Evolutionary conservation across 2,888 invertebrate species (phyloP).

Genomic region (Autographa pulchrina): DNA sequence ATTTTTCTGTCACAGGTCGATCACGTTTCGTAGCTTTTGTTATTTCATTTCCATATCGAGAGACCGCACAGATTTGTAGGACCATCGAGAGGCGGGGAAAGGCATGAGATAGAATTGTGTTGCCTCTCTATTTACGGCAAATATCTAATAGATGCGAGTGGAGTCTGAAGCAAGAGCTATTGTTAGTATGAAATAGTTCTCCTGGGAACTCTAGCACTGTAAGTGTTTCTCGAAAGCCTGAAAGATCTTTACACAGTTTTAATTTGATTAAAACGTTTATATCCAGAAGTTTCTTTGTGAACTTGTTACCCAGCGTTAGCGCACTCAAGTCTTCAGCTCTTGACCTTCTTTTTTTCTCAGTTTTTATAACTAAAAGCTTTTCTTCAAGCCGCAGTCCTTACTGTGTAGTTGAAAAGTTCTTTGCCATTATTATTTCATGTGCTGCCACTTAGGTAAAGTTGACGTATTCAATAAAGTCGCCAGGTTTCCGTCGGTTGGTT

Average conservation of each 20-base stretch:
- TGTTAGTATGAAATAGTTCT: slow-evolving; percentile 19
- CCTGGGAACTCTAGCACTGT: slow-evolving; percentile 14
- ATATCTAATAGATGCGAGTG: slow-evolving; percentile 19
- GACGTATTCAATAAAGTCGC: slow-evolving; percentile 15
- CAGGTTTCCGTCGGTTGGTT: not conserved
- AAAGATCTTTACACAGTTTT: slow-evolving; percentile 41
- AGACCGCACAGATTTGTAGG: slow-evolving; percentile 20
- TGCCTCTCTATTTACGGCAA: slow-evolving; percentile 19
- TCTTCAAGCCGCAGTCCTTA: slow-evolving; percentile 34
- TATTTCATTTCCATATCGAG: slow-evolving; percentile 26
- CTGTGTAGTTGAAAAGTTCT: slow-evolving; percentile 43
- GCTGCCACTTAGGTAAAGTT: slow-evolving; percentile 20
- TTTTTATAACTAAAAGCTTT: slow-evolving; percentile 68
- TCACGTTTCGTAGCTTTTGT: slow-evolving; percentile 7
- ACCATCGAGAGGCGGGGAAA: slow-evolving; percentile 8
- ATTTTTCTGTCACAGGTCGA: not conserved
- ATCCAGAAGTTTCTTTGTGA: slow-evolving; percentile 49
- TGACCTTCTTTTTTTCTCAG: slow-evolving; percentile 58
- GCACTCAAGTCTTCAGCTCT: slow-evolving; percentile 40
- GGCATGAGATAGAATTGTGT: slow-evolving; percentile 18
- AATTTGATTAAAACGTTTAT: slow-evolving; percentile 61
- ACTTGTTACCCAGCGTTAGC: slow-evolving; percentile 45
- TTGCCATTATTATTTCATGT: slow-evolving; percentile 52
- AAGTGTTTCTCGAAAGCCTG: slow-evolving; percentile 16
- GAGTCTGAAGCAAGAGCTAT: slow-evolving; percentile 11